A percentile compares a stretch with the other conserved stretches of the same genome.
phyloP scores from a whole-genome alignment of 2,797 vertebrate species.

The Todus mexicanus region DNA sequence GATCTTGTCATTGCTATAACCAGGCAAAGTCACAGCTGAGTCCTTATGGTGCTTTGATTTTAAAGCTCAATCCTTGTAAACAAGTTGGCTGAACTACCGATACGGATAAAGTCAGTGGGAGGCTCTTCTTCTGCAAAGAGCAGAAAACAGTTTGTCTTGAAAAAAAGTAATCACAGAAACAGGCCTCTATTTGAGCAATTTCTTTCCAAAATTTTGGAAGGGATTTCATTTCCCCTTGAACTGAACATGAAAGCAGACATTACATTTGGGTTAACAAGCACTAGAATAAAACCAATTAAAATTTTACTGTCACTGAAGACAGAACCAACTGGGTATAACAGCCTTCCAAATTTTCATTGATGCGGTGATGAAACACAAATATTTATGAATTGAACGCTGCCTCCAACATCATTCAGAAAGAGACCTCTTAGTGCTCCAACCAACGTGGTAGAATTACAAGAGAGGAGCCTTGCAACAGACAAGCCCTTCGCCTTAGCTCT shows the following conservation, averaged over 20 bases:
- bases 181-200: not conserved
- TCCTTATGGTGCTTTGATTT: constrained; percentile 13
- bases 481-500: not conserved
- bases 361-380: constrained; percentile 64
- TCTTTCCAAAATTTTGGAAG: constrained; percentile 42
- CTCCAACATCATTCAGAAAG: constrained; percentile 32
- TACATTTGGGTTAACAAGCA: constrained; percentile 58
- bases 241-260: constrained; percentile 47
- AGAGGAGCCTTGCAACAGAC: not conserved
- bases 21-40: constrained; percentile 10
- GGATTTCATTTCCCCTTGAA: constrained; percentile 53
- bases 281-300: constrained; percentile 71
- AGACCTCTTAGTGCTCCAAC: not conserved
- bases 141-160: not conserved
- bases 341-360: constrained; percentile 34
- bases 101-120: not conserved
- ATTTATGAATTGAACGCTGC: constrained; percentile 53
- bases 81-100: not conserved
- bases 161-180: not conserved
- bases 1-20: not conserved
- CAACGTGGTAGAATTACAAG: not conserved
- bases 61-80: not conserved
- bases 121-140: not conserved
- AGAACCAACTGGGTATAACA: constrained; percentile 50
- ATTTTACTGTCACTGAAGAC: constrained; percentile 52